Evolutionary conservation across 30 jellyfish, hydroid and myxozoan genomes (phyloP).

Genomic region (Aurelia sp.): DNA sequence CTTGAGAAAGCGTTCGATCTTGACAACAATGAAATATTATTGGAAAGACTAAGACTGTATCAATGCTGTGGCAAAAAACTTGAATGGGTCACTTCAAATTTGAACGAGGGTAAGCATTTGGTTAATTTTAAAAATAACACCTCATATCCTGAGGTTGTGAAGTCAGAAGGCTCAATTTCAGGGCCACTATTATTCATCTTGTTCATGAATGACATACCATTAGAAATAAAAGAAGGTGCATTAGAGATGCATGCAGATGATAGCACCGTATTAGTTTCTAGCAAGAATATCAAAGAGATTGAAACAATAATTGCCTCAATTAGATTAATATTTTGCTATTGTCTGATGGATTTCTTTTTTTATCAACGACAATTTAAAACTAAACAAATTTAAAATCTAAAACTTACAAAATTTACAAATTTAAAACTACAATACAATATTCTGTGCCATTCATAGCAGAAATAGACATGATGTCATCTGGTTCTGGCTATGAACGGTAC

Average conservation of each 20-base stretch:
- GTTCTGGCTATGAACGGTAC: too few relatives aligned
- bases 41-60: slow-evolving; percentile 45
- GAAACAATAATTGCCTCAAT: too few relatives aligned
- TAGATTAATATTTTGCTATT: too few relatives aligned
- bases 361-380: too few relatives aligned
- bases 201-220: slow-evolving; percentile 62
- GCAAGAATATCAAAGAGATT: slow-evolving; percentile 37
- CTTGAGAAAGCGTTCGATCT: slow-evolving; percentile 37
- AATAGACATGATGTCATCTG: too few relatives aligned
- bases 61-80: slow-evolving; percentile 66
- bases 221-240: slow-evolving; percentile 42
- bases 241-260: slow-evolving; percentile 62
- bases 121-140: slow-evolving; percentile 52
- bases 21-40: slow-evolving; percentile 27
- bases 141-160: slow-evolving; percentile 76
- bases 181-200: slow-evolving; percentile 70
- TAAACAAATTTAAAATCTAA: too few relatives aligned
- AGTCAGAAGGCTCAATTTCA: slow-evolving; percentile 71
- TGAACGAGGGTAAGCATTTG: slow-evolving; percentile 54
- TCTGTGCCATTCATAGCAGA: too few relatives aligned
- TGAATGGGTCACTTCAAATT: slow-evolving; percentile 54
- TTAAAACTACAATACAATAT: too few relatives aligned
- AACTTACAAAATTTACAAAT: too few relatives aligned
- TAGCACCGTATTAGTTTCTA: slow-evolving; percentile 59
- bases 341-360: too few relatives aligned